A percentile compares a stretch with the other conserved stretches of the same genome.
Conservation (phyloP, 1,140 invertebrate genomes). For the Calephelis virginiensis region DNA sequence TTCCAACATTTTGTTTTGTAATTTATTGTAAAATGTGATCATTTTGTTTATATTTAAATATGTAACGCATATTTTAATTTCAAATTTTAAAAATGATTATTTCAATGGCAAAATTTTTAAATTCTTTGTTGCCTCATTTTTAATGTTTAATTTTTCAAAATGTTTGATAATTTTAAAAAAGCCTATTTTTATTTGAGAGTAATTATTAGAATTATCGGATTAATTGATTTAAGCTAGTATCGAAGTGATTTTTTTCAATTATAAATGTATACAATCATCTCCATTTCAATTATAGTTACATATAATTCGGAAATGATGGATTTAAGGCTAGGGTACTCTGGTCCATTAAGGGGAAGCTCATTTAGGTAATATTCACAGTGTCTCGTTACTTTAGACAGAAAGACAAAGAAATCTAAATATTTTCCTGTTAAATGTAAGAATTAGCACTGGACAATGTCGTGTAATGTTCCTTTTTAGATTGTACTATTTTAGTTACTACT, state of each 20-base stretch:
- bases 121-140: not conserved
- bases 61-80: slow-evolving; percentile 4
- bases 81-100: not conserved
- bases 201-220: slow-evolving; percentile 7
- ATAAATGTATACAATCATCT: slow-evolving; percentile 16
- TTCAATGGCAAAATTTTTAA: not conserved
- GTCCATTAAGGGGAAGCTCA: slow-evolving; percentile 21
- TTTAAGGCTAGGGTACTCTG: not conserved
- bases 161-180: slow-evolving; percentile 11
- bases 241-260: slow-evolving; percentile 18
- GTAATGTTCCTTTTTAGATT: not conserved
- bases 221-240: slow-evolving; percentile 21
- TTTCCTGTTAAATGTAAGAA: slow-evolving; percentile 19
- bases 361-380: slow-evolving; percentile 17
- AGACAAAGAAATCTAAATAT: slow-evolving; percentile 15
- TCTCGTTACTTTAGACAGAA: slow-evolving; percentile 18
- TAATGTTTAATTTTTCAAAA: not conserved
- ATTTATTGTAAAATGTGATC: slow-evolving; percentile 11
- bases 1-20: slow-evolving; percentile 3
- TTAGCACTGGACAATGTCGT: slow-evolving; percentile 2
- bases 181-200: not conserved
- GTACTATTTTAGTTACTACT: not conserved
- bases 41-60: not conserved
- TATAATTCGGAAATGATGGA: slow-evolving; percentile 7
- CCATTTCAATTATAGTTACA: slow-evolving; percentile 14